Base-by-base conservation (phyloP, 1,140 invertebrate genomes). In the Macrotrachela quadricornifera region DNA sequence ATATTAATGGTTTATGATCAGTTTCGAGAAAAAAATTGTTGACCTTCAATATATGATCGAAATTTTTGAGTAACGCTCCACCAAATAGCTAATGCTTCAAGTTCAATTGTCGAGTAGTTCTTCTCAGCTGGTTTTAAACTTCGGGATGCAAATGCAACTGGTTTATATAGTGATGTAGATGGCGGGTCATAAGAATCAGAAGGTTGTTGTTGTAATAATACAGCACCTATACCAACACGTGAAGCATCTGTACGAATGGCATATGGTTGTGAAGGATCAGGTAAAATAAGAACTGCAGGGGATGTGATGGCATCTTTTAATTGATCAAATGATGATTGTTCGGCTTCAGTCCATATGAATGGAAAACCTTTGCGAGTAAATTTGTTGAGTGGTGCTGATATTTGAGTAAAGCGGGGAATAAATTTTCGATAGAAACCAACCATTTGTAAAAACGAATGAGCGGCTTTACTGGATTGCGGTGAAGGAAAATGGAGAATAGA, bases 281-380 rank as follows among this genome's bases (percentile, higher is more conserved):
- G 49, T n/a, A n/a, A n/a, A n/a, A n/a, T n/a, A n/a, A n/a, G n/a
- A 57, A 95, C 86, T 15, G 85, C 81, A 72, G 82, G 80, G 61
- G 95, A 88, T 45, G 94, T 85, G 70, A 86, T 82, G 8, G 84
- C 85, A 77, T 95, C 90, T 72, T 88, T 87, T n/a, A n/a, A n/a
- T n/a, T n/a, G n/a, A n/a, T n/a, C n/a, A n/a, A n/a, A n/a, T n/a
- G n/a, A n/a, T n/a, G n/a, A n/a, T n/a, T n/a, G n/a, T n/a, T n/a
- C n/a, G n/a, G n/a, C n/a, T n/a, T n/a, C n/a, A n/a, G n/a, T n/a
- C n/a, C n/a, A n/a, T n/a, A n/a, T n/a, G n/a, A n/a, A n/a, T n/a
- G n/a, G n/a, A n/a, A n/a, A n/a, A n/a, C n/a, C n/a, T n/a, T n/a
- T n/a, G n/a, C n/a, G n/a, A n/a, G n/a, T n/a, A n/a, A n/a, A n/a